A percentile compares a stretch with the other conserved stretches of the same genome.
These are phyloP conservation scores for Sebastes kiyomatsui DNA, from an alignment of 2,797 vertebrate genomes.

Conservation along the genomic window DNA sequence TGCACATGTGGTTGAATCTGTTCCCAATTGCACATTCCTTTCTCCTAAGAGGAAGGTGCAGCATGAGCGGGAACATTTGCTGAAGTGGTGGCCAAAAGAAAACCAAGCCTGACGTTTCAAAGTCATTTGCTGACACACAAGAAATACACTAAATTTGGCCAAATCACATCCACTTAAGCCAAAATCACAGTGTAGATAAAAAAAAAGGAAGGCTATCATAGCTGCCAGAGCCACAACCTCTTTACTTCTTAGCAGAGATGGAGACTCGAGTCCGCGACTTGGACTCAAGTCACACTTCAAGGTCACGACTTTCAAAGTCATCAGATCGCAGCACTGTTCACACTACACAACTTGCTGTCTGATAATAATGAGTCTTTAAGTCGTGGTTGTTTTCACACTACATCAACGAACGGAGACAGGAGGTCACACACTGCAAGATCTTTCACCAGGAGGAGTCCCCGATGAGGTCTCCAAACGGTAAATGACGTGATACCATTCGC, in stretches of 20 bases:
- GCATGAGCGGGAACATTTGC: conserved; percentile 4
- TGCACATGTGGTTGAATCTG: conserved; percentile 41
- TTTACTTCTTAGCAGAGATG: background rate
- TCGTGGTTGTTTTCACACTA: too few species aligned
- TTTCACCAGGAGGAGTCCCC: too few species aligned
- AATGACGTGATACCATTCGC: too few species aligned
- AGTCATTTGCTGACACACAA: background rate
- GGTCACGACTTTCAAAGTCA: too few species aligned
- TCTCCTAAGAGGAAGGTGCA: conserved; percentile 46
- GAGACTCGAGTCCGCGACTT: too few species aligned
- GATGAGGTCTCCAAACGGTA: too few species aligned
- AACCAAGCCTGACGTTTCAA: conserved; percentile 18
- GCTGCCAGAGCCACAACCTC: background rate
- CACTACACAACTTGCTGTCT: too few species aligned
- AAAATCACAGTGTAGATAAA: background rate
- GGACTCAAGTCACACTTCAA: too few species aligned
- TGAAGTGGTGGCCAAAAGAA: background rate
- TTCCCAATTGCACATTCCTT: conserved; percentile 50
- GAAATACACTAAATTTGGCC: background rate
- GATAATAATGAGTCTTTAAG: too few species aligned
- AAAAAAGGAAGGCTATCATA: background rate
- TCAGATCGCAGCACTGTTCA: rapidly evolving
- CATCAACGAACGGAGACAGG: too few species aligned
- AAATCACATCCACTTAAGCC: background rate
- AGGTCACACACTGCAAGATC: too few species aligned